phyloP scores from a whole-genome alignment of 2,888 invertebrate genomes.

The Molanna angustata region DNA sequence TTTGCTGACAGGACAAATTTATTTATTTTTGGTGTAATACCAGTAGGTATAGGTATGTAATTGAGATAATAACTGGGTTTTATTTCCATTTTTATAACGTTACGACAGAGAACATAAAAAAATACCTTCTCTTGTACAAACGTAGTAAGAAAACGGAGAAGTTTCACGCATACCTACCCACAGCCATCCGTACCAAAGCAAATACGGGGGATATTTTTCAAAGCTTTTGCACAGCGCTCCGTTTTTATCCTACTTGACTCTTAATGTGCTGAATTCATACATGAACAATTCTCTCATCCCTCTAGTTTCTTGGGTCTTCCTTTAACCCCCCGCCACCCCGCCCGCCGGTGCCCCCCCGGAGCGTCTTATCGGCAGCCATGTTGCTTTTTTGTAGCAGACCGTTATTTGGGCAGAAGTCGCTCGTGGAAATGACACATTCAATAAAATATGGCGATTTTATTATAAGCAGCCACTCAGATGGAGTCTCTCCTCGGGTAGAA shows the following conservation, averaged over 20 bases:
- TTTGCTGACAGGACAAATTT: too few relatives aligned
- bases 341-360: conserved; percentile 12
- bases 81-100: conserved; percentile 9
- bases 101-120: conserved; percentile 9
- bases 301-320: conserved; percentile 14
- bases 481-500: too few relatives aligned
- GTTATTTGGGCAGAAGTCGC: conserved; percentile 25
- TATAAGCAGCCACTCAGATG: conserved; percentile 26
- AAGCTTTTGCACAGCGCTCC: conserved; percentile 46
- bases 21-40: too few relatives aligned
- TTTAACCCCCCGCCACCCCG: conserved; percentile 4
- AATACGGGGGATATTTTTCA: conserved; percentile 48
- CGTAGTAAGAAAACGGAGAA: conserved; percentile 5
- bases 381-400: conserved; percentile 31
- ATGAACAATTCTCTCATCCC: conserved; percentile 53
- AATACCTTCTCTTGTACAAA: conserved; percentile 19
- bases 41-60: too few relatives aligned
- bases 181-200: conserved; percentile 20
- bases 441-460: conserved; percentile 32
- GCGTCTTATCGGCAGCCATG: conserved; percentile 32
- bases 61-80: conserved; percentile 6
- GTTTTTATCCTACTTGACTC: conserved; percentile 62
- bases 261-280: conserved; percentile 72
- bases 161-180: neutral
- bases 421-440: conserved; percentile 31